phyloP scores from a whole-genome alignment of 2,113 vertebrate genomes.

The Pterocles burchelli region DNA sequence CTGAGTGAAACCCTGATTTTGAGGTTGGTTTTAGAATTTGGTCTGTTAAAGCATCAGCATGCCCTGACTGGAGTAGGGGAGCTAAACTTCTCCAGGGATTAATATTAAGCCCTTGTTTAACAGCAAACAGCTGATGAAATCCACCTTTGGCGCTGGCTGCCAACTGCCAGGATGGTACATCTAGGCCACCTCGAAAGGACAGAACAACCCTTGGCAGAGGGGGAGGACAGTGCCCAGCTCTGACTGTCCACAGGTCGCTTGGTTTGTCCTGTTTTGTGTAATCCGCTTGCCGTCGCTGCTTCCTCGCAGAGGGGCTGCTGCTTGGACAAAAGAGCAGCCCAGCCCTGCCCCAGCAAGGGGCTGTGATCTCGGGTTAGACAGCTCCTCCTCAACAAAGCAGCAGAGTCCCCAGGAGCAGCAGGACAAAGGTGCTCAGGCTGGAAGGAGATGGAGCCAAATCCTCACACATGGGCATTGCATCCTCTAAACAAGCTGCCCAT shows the following conservation, averaged over 20 bases:
- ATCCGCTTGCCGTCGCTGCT: not conserved
- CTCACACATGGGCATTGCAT: rapidly evolving
- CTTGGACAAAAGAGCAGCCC: not conserved
- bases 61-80: not conserved
- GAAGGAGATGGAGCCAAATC: not conserved
- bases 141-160: constrained; percentile 10
- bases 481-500: not conserved
- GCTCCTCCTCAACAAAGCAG: not conserved
- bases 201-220: not conserved
- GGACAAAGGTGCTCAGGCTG: not conserved
- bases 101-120: constrained; percentile 50
- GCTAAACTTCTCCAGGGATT: constrained; percentile 27
- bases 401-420: not conserved
- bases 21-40: not conserved
- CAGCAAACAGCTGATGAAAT: constrained; percentile 35
- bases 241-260: not conserved
- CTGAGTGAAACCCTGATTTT: not conserved
- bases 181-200: not conserved
- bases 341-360: not conserved
- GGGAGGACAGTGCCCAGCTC: not conserved
- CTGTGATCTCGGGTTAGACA: not conserved
- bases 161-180: constrained; percentile 11
- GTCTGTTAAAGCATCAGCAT: not conserved
- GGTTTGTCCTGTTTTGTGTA: not conserved
- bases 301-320: not conserved